Evolutionary conservation across 2,888 invertebrate genomes (phyloP).

Genomic region (Euzetes globulus): DNA sequence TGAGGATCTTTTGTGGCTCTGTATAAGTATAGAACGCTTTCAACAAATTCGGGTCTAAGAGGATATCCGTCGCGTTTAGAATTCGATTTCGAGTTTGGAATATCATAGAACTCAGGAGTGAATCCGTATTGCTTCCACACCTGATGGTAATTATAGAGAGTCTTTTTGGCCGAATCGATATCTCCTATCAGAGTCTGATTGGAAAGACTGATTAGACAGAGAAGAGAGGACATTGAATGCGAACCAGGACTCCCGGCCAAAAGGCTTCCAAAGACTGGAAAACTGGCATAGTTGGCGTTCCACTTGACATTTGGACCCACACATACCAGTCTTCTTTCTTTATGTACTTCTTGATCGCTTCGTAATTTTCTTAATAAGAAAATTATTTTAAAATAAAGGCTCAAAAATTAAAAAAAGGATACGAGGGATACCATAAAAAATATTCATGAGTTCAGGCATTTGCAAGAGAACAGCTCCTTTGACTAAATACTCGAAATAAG

Average conservation of each 20-base stretch:
- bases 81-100: conserved; percentile 68
- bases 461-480: conserved; percentile 89
- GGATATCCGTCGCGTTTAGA: conserved; percentile 80
- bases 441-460: conserved; percentile 78
- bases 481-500: conserved; percentile 95
- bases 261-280: conserved; percentile 97
- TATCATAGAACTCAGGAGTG: conserved; percentile 95
- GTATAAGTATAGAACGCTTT: conserved; percentile 94
- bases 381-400: background rate
- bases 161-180: conserved; percentile 79
- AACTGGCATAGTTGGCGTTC: conserved; percentile 89
- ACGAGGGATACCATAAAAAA: conserved; percentile 61
- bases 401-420: background rate
- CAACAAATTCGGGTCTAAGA: conserved; percentile 86
- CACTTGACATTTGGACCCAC: conserved; percentile 98
- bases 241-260: conserved; percentile 85
- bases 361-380: conserved; percentile 47
- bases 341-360: conserved; percentile 53
- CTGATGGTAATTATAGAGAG: conserved; percentile 88
- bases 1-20: conserved; percentile 87
- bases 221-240: conserved; percentile 28
- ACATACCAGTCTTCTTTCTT: conserved; percentile 96
- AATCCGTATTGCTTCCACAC: conserved; percentile 97
- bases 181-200: conserved; percentile 61
- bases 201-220: conserved; percentile 3